phyloP scores from a whole-genome alignment of 2,113 vertebrate genomes.

The Phasianus colchicus region DNA sequence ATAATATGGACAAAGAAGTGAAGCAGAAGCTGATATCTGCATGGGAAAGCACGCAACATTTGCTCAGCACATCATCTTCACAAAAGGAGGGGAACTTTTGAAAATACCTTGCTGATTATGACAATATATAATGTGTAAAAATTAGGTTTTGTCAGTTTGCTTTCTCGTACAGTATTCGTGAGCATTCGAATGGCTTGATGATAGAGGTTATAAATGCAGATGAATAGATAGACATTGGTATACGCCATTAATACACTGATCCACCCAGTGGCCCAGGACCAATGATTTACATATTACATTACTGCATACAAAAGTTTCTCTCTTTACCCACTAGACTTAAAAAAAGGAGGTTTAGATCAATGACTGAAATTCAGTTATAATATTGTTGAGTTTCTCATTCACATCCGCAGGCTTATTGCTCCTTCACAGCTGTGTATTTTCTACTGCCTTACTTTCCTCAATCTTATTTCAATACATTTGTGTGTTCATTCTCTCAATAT shows the following conservation, averaged over 20 bases:
- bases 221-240: neutral
- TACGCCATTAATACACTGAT: neutral
- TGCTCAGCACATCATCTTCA: neutral
- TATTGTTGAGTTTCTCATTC: neutral
- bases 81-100: neutral
- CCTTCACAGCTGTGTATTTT: neutral
- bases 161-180: neutral
- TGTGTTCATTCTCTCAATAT: neutral
- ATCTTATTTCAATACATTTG: neutral
- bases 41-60: neutral
- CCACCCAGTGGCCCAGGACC: neutral
- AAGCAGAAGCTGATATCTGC: neutral
- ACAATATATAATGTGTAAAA: neutral
- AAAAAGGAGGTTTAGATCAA: neutral
- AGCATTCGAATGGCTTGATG: neutral
- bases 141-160: neutral
- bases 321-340: neutral
- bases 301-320: neutral
- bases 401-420: neutral
- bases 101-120: neutral
- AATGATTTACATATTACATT: neutral
- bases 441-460: neutral
- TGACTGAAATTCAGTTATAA: neutral
- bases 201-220: neutral
- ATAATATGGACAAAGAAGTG: neutral